A percentile compares a stretch with the other conserved stretches of the same genome.
These are phyloP conservation scores for Scotopteryx bipunctaria DNA, from an alignment of 2,888 invertebrate genomes.

Conservation along the genomic window DNA sequence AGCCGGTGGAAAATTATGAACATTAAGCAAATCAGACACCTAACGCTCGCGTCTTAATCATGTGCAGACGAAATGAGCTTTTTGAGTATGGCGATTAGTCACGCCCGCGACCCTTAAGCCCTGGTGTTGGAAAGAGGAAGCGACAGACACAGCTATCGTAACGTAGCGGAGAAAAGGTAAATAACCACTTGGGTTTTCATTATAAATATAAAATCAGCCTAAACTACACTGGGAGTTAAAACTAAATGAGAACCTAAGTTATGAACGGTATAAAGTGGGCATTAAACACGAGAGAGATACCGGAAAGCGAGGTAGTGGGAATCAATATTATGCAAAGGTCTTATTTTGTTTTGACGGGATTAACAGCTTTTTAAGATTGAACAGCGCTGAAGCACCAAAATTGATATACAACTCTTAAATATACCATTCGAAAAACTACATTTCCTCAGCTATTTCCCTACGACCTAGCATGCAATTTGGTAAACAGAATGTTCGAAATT, in stretches of 20 bases:
- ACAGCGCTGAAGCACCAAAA: neutral
- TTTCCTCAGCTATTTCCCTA: conserved; percentile 15
- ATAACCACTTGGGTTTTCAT: no score
- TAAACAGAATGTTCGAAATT: conserved; percentile 30
- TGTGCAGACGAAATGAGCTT: conserved; percentile 33
- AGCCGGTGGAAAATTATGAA: conserved; percentile 28
- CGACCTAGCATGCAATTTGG: conserved; percentile 26
- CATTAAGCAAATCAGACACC: conserved; percentile 34
- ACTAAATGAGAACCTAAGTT: no score
- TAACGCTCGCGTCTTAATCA: conserved; percentile 35
- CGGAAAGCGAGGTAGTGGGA: no score
- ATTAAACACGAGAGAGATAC: no score
- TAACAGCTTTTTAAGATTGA: no score
- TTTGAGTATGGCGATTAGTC: conserved; percentile 30
- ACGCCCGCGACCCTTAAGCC: conserved; percentile 14
- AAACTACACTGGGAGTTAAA: no score
- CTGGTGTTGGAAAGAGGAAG: neutral
- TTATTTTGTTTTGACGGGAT: no score
- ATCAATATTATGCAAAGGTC: no score
- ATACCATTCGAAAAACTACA: conserved; percentile 15
- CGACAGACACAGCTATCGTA: neutral
- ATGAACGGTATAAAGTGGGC: no score
- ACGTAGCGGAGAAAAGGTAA: no score
- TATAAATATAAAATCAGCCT: conserved; percentile 4
- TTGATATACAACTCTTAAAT: neutral